Percentiles rank a stretch among this genome's conserved stretches.
Conservation (phyloP, 2,113 vertebrate species). For the Notothenia coriiceps region DNA sequence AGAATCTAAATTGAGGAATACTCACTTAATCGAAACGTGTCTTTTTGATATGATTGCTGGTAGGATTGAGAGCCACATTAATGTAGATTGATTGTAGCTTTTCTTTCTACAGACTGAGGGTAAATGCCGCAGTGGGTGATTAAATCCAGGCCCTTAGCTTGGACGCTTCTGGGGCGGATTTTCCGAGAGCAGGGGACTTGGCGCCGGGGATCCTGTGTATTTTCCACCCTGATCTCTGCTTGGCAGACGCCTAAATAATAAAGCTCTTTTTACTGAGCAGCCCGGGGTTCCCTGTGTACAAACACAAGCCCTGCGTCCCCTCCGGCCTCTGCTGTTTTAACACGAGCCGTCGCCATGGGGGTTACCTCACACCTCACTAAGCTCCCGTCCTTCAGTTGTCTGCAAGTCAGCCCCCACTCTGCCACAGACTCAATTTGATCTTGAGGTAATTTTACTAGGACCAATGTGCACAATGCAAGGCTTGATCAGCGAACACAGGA, state of each 20-base stretch:
- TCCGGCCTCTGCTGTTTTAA: conserved; percentile 63
- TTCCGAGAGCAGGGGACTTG: conserved; percentile 79
- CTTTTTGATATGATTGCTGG: conserved; percentile 13
- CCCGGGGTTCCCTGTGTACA: conserved; percentile 78
- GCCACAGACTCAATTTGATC: conserved; percentile 37
- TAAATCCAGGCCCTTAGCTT: conserved; percentile 77
- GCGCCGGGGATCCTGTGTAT: conserved; percentile 80
- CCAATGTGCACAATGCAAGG: conserved; percentile 32
- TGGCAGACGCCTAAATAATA: conserved; percentile 82
- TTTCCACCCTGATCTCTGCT: conserved; percentile 79
- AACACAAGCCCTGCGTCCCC: conserved; percentile 59
- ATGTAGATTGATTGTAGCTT: conserved; percentile 56
- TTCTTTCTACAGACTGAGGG: conserved; percentile 55
- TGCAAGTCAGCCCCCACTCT: conserved; percentile 43
- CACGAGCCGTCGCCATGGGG: conserved; percentile 47
- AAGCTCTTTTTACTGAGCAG: conserved; percentile 75
- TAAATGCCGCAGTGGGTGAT: conserved; percentile 68
- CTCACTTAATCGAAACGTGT: conserved; percentile 25
- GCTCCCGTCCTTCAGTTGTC: conserved; percentile 52
- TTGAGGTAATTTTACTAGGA: conserved; percentile 55
- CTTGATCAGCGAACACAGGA: conserved; percentile 25
- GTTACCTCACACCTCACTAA: conserved; percentile 63
- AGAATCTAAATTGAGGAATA: conserved; percentile 23
- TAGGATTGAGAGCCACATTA: conserved; percentile 45
- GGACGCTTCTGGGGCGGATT: conserved; percentile 76